Percentiles rank a stretch among this genome's conserved stretches.
Evolutionary conservation across 1,140 invertebrate genomes (phyloP).

Genomic region (Arctopsyche grandis): DNA sequence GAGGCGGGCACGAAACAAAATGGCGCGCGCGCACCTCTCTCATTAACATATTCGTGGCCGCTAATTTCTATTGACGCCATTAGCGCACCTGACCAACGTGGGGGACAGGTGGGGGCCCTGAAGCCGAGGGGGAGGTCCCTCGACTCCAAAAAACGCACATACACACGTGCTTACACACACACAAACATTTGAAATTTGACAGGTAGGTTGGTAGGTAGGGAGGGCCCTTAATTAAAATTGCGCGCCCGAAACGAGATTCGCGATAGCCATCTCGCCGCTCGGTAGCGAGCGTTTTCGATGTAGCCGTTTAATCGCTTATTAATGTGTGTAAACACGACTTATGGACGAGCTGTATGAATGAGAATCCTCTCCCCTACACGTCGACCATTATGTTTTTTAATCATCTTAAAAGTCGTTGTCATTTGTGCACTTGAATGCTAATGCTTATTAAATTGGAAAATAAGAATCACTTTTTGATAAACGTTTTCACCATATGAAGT

Average conservation of each 20-base stretch:
- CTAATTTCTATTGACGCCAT: constrained; percentile 24
- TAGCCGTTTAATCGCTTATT: constrained; percentile 4
- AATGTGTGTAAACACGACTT: constrained; percentile 3
- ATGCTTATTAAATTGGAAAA: too few species aligned
- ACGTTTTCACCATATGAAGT: too few species aligned
- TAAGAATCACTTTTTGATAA: too few species aligned
- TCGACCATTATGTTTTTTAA: too few species aligned
- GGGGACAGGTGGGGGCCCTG: background rate
- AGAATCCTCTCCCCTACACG: too few species aligned
- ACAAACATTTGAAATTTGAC: background rate
- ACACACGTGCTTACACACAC: too few species aligned
- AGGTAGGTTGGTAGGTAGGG: background rate
- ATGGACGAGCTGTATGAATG: background rate
- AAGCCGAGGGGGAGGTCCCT: background rate
- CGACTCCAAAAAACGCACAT: background rate
- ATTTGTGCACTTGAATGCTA: too few species aligned
- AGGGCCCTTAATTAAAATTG: constrained; percentile 14
- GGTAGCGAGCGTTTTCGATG: constrained; percentile 12
- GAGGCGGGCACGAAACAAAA: constrained; percentile 8
- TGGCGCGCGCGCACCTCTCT: constrained; percentile 1
- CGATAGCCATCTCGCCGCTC: background rate
- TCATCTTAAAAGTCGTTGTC: too few species aligned
- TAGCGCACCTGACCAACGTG: background rate
- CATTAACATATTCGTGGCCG: constrained; percentile 25
- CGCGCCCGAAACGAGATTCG: background rate